A percentile compares a stretch with the other conserved stretches of the same genome.
Conservation (phyloP, 2,888 invertebrate genomes). For the Reticulitermes lucifugus region DNA sequence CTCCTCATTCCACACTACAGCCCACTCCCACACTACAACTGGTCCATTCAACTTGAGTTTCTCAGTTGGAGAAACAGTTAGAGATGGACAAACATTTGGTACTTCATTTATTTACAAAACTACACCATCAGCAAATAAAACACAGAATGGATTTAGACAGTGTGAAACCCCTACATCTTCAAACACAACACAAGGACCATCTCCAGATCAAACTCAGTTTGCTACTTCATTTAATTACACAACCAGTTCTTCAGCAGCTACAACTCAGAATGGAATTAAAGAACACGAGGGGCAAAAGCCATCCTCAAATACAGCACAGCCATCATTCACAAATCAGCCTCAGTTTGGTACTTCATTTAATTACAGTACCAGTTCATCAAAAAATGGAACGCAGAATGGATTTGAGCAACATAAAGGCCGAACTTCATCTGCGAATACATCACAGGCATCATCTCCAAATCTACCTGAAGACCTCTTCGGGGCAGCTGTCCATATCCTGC, state of each 20-base stretch:
- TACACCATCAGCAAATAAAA: neutral
- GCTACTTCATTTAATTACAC: neutral
- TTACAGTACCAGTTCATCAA: neutral
- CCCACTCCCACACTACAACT: neutral
- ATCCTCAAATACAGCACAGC: neutral
- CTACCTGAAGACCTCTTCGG: neutral
- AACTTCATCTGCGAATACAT: neutral
- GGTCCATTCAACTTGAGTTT: neutral
- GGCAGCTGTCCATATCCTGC: slow-evolving; percentile 59
- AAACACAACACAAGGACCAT: neutral
- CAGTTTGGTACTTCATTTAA: neutral
- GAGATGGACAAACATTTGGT: neutral
- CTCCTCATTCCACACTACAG: neutral
- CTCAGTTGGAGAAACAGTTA: neutral
- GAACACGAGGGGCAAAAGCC: neutral
- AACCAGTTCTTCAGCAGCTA: neutral
- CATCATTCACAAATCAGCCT: neutral
- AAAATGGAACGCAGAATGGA: neutral
- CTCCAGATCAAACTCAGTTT: neutral
- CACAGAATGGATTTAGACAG: neutral
- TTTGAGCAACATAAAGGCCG: no score
- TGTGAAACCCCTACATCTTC: neutral
- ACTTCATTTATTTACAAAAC: neutral
- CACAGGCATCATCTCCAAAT: neutral
- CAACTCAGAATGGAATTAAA: neutral